These are phyloP conservation scores for Whitmania pigra DNA, from an alignment of 1,140 invertebrate genomes.

Conservation along the genomic window DNA sequence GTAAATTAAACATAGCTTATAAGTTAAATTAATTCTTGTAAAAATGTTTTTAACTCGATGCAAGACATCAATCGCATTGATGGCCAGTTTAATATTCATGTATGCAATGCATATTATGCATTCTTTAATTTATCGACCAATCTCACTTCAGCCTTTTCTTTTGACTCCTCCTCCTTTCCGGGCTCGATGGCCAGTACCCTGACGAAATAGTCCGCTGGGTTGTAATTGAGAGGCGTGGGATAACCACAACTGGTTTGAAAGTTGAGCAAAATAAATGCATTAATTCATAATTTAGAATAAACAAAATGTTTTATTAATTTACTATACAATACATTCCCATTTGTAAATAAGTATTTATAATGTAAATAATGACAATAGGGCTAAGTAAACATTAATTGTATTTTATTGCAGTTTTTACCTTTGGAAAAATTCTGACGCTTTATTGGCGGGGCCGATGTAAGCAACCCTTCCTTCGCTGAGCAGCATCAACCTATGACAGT, in stretches of 20 bases:
- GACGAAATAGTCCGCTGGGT: conserved; percentile 90
- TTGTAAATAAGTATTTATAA: conserved; percentile 3
- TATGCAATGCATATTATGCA: too few species aligned
- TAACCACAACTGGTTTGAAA: conserved; percentile 38
- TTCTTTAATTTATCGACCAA: neutral
- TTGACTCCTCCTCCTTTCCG: conserved; percentile 56
- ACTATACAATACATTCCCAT: neutral
- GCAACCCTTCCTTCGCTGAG: conserved; percentile 83
- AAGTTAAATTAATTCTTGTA: too few species aligned
- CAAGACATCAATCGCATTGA: too few species aligned
- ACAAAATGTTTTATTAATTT: neutral
- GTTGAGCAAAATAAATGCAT: too few species aligned
- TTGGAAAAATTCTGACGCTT: conserved; percentile 68
- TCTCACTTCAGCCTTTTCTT: conserved; percentile 17
- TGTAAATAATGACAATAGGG: neutral
- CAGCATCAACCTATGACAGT: conserved; percentile 51
- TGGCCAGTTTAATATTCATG: too few species aligned
- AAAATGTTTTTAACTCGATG: too few species aligned
- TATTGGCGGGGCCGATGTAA: conserved; percentile 66
- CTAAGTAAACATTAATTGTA: neutral
- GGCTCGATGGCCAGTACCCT: conserved; percentile 74
- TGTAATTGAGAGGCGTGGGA: conserved; percentile 61
- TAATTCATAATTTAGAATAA: too few species aligned
- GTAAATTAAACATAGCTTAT: too few species aligned
- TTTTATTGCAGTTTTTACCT: conserved; percentile 49